These are phyloP conservation scores for Cordylochernes scorpioides DNA, from an alignment of 2,888 invertebrate species.

Conservation along the genomic window DNA sequence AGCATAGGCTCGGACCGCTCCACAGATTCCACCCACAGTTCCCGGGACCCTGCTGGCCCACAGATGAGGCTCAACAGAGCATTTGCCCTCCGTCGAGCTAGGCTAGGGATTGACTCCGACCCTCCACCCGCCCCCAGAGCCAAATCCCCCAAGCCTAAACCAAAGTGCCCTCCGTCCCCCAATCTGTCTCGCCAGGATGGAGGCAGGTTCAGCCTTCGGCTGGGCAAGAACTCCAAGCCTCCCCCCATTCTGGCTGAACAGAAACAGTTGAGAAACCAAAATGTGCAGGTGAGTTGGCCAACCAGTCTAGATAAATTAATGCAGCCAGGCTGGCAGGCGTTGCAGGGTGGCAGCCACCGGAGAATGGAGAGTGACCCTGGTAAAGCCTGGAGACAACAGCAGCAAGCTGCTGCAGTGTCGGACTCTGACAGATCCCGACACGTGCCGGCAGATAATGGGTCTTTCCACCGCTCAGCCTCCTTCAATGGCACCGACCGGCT, in stretches of 20 bases:
- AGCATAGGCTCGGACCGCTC: slow-evolving; percentile 16
- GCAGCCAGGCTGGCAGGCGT: no score
- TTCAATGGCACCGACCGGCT: slow-evolving; percentile 7
- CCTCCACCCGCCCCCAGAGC: neutral
- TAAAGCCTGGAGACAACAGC: slow-evolving; percentile 7
- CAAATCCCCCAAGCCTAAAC: neutral
- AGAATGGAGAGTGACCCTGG: slow-evolving; percentile 11
- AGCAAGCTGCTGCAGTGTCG: slow-evolving; percentile 1
- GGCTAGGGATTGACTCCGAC: slow-evolving; percentile 24
- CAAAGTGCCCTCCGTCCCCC: neutral
- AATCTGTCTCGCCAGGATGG: slow-evolving; percentile 2
- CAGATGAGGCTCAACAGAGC: slow-evolving; percentile 41
- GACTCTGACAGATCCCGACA: slow-evolving; percentile 4
- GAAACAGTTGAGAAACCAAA: neutral
- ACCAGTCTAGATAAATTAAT: no score
- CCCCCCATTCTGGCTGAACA: neutral
- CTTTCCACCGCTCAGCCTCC: slow-evolving; percentile 10
- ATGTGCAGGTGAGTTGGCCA: no score
- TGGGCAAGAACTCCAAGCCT: no score
- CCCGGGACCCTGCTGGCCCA: slow-evolving; percentile 20
- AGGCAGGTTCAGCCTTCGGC: slow-evolving; percentile 1
- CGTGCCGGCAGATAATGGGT: slow-evolving; percentile 4
- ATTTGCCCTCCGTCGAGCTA: slow-evolving; percentile 35
- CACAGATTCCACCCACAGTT: slow-evolving; percentile 11
- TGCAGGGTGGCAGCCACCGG: slow-evolving; percentile 3